phyloP scores from a whole-genome alignment of 1,140 invertebrate genomes.

The Agraylea sexmaculata region DNA sequence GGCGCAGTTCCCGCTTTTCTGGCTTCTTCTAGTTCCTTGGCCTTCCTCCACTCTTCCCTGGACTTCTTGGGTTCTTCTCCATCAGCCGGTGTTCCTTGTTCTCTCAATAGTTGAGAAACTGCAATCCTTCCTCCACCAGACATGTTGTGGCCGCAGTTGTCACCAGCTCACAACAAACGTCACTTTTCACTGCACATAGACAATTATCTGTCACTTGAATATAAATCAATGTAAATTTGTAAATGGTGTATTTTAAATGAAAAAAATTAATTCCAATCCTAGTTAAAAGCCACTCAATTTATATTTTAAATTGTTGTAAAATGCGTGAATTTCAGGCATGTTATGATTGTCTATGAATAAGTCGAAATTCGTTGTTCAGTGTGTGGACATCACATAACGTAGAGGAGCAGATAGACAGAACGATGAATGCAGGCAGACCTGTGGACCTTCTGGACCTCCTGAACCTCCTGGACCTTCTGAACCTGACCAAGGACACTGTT shows the following conservation, averaged over 20 bases:
- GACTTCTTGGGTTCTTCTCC: constrained; percentile 84
- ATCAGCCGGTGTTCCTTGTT: constrained; percentile 47
- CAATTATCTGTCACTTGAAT: constrained; percentile 4
- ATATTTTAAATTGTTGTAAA: too few relatives aligned
- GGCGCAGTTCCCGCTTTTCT: constrained; percentile 97
- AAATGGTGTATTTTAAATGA: constrained; percentile 7
- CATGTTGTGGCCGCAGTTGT: constrained; percentile 27
- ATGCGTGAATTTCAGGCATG: neutral
- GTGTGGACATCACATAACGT: too few relatives aligned
- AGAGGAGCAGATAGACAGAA: too few relatives aligned
- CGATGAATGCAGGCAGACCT: too few relatives aligned
- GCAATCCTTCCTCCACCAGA: constrained; percentile 30
- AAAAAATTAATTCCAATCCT: too few relatives aligned
- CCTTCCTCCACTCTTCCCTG: constrained; percentile 85
- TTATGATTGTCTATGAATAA: constrained; percentile 1
- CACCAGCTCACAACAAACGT: neutral
- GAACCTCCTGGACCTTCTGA: too few relatives aligned
- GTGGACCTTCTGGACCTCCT: too few relatives aligned
- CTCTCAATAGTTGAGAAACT: constrained; percentile 45
- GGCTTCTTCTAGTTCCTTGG: constrained; percentile 96
- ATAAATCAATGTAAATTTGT: constrained; percentile 10
- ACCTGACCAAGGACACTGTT: too few relatives aligned
- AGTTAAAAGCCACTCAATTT: too few relatives aligned
- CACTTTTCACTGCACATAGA: constrained; percentile 7
- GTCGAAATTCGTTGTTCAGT: too few relatives aligned